phyloP scores from a whole-genome alignment of 2,888 invertebrate genomes.

The Thalpophila matura region DNA sequence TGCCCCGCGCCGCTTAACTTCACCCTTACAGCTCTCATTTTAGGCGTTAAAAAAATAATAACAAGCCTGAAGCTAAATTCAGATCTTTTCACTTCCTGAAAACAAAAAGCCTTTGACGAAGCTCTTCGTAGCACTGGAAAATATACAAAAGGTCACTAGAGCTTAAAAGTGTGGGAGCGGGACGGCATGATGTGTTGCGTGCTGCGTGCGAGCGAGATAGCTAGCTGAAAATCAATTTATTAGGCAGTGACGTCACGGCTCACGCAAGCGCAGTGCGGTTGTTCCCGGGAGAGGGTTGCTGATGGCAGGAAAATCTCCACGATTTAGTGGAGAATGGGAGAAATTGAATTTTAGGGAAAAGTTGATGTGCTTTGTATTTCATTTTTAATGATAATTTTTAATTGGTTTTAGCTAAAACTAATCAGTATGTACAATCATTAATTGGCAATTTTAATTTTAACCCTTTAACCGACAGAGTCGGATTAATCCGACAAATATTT shows the following conservation, averaged over 20 bases:
- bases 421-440: too few relatives aligned
- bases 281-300: slow-evolving; percentile 86
- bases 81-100: slow-evolving; percentile 80
- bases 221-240: slow-evolving; percentile 90
- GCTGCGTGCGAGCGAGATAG: slow-evolving; percentile 72
- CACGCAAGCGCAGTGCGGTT: slow-evolving; percentile 83
- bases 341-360: not conserved
- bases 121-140: slow-evolving; percentile 83
- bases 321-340: slow-evolving; percentile 40
- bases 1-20: slow-evolving; percentile 40
- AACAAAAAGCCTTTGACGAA: slow-evolving; percentile 86
- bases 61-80: slow-evolving; percentile 76
- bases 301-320: slow-evolving; percentile 53
- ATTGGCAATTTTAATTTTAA: too few relatives aligned
- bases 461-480: too few relatives aligned
- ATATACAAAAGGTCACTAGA: slow-evolving; percentile 88
- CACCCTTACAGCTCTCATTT: slow-evolving; percentile 5
- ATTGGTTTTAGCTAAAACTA: too few relatives aligned
- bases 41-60: slow-evolving; percentile 66
- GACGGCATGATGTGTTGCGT: slow-evolving; percentile 68
- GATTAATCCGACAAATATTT: too few relatives aligned
- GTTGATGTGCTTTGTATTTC: not conserved
- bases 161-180: slow-evolving; percentile 80
- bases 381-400: too few relatives aligned
- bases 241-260: slow-evolving; percentile 88